These are phyloP conservation scores for Bacillus rossius DNA, from an alignment of 1,140 invertebrate species.

Conservation along the genomic window DNA sequence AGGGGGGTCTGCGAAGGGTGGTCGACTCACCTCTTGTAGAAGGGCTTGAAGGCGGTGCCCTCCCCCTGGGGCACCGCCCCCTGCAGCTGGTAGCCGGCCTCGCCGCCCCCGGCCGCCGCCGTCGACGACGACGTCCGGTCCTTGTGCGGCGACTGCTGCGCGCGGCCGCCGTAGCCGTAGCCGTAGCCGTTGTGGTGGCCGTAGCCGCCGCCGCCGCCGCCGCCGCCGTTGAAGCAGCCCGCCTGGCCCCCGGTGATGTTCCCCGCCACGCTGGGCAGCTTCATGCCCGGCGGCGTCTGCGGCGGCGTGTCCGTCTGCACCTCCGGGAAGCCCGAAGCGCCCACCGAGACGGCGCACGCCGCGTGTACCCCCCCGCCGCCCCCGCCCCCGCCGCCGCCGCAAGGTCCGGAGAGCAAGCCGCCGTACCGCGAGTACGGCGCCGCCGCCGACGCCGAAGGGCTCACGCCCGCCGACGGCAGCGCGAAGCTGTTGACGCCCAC, in stretches of 20 bases:
- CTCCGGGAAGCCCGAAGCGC: slow-evolving; percentile 64
- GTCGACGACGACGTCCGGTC: slow-evolving; percentile 10
- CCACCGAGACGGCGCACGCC: slow-evolving; percentile 7
- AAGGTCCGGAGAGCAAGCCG: slow-evolving; percentile 18
- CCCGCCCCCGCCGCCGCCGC: slow-evolving; percentile 34
- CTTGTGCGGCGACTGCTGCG: slow-evolving; percentile 4
- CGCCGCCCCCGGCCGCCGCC: slow-evolving; percentile 37
- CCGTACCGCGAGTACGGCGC: slow-evolving; percentile 25
- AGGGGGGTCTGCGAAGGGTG: neutral
- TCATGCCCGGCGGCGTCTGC: slow-evolving; percentile 89
- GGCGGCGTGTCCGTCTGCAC: slow-evolving; percentile 88
- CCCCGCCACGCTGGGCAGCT: slow-evolving; percentile 66
- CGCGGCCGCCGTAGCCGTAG: neutral
- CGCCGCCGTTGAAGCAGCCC: slow-evolving; percentile 36
- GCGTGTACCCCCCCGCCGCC: slow-evolving; percentile 12
- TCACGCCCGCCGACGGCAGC: slow-evolving; percentile 23
- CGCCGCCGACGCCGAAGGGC: slow-evolving; percentile 16
- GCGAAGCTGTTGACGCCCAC: slow-evolving; percentile 41
- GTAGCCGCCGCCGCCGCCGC: slow-evolving; percentile 9
- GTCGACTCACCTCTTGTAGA: slow-evolving; percentile 73
- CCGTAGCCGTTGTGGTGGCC: slow-evolving; percentile 24
- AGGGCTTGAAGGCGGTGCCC: slow-evolving; percentile 71
- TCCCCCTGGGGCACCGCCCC: slow-evolving; percentile 32
- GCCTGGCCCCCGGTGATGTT: slow-evolving; percentile 49
- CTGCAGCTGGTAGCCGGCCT: slow-evolving; percentile 25